A percentile compares a stretch with the other conserved stretches of the same genome.
phyloP scores from a whole-genome alignment of 2,797 vertebrate species.

The Alcedo quadribrachys region DNA sequence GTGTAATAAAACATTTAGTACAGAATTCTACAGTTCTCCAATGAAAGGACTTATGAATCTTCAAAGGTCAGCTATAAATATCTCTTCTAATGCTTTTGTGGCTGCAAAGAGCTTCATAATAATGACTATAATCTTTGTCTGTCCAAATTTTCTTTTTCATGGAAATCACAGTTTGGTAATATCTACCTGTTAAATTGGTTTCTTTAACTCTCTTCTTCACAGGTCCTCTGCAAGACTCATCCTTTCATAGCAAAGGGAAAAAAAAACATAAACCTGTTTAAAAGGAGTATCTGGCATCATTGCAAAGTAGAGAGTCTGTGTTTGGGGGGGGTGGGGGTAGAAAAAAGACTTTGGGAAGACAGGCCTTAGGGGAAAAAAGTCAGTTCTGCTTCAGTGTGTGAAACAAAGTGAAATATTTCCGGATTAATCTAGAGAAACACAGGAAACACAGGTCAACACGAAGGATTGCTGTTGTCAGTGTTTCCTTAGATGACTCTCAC shows the following conservation, averaged over 20 bases:
- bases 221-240: not conserved
- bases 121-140: conserved; percentile 51
- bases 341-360: not conserved
- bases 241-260: not conserved
- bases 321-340: not conserved
- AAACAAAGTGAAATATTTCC: not conserved
- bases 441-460: not conserved
- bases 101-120: conserved; percentile 48
- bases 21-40: conserved; percentile 49
- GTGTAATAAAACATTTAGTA: conserved; percentile 28
- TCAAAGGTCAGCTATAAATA: conserved; percentile 79
- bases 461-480: not conserved
- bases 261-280: not conserved
- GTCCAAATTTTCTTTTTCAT: conserved; percentile 50
- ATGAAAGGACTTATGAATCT: conserved; percentile 59
- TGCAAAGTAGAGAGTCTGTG: not conserved
- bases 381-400: not conserved
- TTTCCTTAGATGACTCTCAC: not conserved
- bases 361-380: not conserved
- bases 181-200: conserved; percentile 7
- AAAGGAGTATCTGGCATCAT: not conserved
- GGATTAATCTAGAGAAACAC: not conserved
- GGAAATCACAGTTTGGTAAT: not conserved
- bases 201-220: not conserved
- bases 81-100: conserved; percentile 56